Evolutionary conservation across 2,888 invertebrate genomes (phyloP).

Genomic region (Troides oblongomaculatus): DNA sequence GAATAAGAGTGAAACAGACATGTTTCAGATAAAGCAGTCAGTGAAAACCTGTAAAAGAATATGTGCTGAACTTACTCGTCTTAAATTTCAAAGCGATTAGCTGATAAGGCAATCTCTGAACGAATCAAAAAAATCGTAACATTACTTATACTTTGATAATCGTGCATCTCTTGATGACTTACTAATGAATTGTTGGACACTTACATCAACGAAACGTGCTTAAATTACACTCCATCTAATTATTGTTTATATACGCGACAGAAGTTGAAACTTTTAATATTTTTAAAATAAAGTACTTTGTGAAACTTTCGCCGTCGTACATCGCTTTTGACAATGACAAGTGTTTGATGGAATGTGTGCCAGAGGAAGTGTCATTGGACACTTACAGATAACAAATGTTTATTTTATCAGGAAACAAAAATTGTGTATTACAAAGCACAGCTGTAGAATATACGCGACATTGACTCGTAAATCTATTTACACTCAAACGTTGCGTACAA

Average conservation of each 20-base stretch:
- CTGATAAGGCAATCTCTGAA: constrained; percentile 23
- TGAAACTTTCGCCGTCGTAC: constrained; percentile 34
- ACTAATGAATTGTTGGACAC: constrained; percentile 6
- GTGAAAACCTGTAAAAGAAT: not conserved
- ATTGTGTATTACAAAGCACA: too few species aligned
- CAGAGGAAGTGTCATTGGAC: not conserved
- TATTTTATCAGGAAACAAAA: too few species aligned
- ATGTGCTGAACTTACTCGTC: constrained; percentile 11
- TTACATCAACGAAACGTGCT: constrained; percentile 10
- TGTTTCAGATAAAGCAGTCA: too few species aligned
- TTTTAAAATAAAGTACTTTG: constrained; percentile 29
- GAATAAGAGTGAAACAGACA: too few species aligned
- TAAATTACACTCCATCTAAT: constrained; percentile 1
- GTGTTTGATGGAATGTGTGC: not conserved
- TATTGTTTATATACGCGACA: not conserved
- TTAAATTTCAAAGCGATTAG: constrained; percentile 25
- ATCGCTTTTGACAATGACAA: constrained; percentile 23
- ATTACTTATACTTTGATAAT: constrained; percentile 32
- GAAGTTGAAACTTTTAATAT: not conserved
- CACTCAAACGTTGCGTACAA: too few species aligned
- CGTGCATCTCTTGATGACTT: constrained; percentile 19
- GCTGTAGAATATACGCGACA: too few species aligned
- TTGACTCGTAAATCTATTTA: too few species aligned
- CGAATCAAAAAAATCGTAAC: constrained; percentile 24
- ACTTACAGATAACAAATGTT: not conserved